These are phyloP conservation scores for Mimumesa dahlbomi DNA, from an alignment of 2,888 invertebrate species.

Conservation along the genomic window DNA sequence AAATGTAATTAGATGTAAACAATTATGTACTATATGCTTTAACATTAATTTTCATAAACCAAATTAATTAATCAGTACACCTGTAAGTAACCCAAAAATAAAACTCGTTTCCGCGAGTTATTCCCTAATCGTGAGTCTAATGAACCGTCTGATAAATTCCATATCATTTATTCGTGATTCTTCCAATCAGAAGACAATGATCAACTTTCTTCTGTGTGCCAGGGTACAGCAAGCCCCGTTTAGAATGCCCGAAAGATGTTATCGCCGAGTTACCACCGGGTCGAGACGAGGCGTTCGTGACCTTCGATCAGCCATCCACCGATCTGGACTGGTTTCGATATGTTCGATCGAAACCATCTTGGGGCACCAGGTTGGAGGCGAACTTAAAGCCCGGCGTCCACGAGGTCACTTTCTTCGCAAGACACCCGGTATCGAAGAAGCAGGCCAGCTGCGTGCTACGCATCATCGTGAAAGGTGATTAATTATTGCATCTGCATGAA, in stretches of 20 bases:
- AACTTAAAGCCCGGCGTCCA: slow-evolving; percentile 81
- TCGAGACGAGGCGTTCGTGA: slow-evolving; percentile 80
- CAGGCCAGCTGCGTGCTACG: slow-evolving; percentile 80
- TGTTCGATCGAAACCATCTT: slow-evolving; percentile 81
- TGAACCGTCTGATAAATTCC: background rate
- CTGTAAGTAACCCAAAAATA: too few relatives aligned
- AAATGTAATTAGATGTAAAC: too few relatives aligned
- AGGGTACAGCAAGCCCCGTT: slow-evolving; percentile 81
- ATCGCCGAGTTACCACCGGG: slow-evolving; percentile 79
- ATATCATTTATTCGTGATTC: background rate
- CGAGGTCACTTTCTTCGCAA: slow-evolving; percentile 81
- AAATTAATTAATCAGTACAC: too few relatives aligned
- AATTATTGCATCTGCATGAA: slow-evolving; percentile 41
- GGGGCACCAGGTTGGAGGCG: slow-evolving; percentile 81
- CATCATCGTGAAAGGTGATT: slow-evolving; percentile 78
- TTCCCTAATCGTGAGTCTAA: too few relatives aligned
- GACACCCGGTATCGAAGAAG: slow-evolving; percentile 81
- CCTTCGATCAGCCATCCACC: slow-evolving; percentile 81
- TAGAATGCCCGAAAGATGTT: slow-evolving; percentile 82
- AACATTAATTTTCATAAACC: too few relatives aligned
- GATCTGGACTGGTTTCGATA: slow-evolving; percentile 82
- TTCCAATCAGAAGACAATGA: background rate
- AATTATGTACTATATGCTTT: too few relatives aligned
- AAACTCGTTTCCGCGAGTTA: too few relatives aligned
- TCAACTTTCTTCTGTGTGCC: slow-evolving; percentile 19